Evolutionary conservation across 2,113 vertebrate genomes (phyloP).

Genomic region (Nymphicus hollandicus): DNA sequence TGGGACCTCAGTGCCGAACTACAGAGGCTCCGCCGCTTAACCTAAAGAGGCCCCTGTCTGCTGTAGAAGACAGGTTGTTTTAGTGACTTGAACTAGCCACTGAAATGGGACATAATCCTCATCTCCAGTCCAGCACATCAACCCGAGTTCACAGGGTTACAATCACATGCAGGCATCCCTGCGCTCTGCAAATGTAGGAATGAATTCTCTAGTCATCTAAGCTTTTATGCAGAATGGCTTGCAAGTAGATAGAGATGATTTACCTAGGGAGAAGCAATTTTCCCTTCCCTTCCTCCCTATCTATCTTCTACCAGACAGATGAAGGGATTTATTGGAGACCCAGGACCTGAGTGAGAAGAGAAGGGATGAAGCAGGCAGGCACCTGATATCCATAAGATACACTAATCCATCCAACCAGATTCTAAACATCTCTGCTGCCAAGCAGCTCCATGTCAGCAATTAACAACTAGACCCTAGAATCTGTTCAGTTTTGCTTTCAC

Average conservation of each 20-base stretch:
- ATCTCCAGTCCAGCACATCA: fast-evolving
- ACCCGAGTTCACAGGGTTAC: background rate
- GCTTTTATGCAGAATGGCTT: background rate
- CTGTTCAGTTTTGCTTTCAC: background rate
- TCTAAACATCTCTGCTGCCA: background rate
- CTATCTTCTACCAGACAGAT: background rate
- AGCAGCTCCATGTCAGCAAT: background rate
- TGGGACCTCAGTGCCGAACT: background rate
- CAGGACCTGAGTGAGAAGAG: background rate
- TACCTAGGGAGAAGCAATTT: background rate
- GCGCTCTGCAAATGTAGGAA: background rate
- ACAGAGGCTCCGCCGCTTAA: background rate
- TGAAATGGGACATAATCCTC: background rate
- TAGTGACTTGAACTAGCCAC: background rate
- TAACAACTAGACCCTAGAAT: background rate
- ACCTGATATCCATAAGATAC: background rate
- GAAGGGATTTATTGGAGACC: background rate
- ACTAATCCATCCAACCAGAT: background rate
- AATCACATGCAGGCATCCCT: background rate
- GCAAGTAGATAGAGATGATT: background rate
- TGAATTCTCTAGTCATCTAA: fast-evolving
- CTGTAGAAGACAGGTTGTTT: background rate
- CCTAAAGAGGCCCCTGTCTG: background rate
- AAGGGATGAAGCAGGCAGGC: background rate
- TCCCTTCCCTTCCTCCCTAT: background rate